These are phyloP conservation scores for Gouania willdenowi DNA, from an alignment of 2,797 vertebrate genomes.

Conservation along the genomic window DNA sequence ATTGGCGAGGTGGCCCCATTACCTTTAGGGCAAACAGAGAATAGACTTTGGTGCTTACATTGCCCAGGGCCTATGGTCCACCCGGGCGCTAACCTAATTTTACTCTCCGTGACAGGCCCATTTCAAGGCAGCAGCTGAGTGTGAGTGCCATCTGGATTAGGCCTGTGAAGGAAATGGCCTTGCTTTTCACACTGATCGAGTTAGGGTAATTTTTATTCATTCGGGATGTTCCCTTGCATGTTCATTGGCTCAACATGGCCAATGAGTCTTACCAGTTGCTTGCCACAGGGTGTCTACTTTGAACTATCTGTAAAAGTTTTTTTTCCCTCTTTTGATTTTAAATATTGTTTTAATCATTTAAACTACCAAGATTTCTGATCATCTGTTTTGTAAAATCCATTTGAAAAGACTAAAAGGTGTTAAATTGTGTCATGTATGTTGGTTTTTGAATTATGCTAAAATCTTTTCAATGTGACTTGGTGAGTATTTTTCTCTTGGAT, in stretches of 20 bases:
- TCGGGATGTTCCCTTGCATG: constrained; percentile 78
- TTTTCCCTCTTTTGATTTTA: too few relatives aligned
- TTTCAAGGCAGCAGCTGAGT: constrained; percentile 66
- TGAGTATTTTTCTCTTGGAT: too few relatives aligned
- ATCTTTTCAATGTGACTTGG: too few relatives aligned
- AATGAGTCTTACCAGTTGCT: constrained; percentile 67
- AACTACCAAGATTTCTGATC: too few relatives aligned
- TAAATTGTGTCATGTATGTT: too few relatives aligned
- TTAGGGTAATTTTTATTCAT: constrained; percentile 82
- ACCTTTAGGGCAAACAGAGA: constrained; percentile 66
- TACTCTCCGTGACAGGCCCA: constrained; percentile 75
- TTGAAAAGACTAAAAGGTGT: too few relatives aligned
- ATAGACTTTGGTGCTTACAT: constrained; percentile 61
- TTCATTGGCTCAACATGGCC: constrained; percentile 82
- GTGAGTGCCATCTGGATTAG: constrained; percentile 76
- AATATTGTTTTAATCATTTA: too few relatives aligned
- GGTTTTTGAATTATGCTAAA: too few relatives aligned
- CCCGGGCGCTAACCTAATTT: constrained; percentile 81
- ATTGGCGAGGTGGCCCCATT: constrained; percentile 59
- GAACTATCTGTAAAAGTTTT: constrained; percentile 23
- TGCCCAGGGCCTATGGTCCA: constrained; percentile 67
- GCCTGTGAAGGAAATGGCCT: constrained; percentile 76
- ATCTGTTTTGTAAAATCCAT: too few relatives aligned
- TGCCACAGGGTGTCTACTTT: constrained; percentile 47
- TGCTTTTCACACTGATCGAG: constrained; percentile 80